Evolutionary conservation across 2,113 vertebrate genomes (phyloP).

Genomic region (Caracal caracal): DNA sequence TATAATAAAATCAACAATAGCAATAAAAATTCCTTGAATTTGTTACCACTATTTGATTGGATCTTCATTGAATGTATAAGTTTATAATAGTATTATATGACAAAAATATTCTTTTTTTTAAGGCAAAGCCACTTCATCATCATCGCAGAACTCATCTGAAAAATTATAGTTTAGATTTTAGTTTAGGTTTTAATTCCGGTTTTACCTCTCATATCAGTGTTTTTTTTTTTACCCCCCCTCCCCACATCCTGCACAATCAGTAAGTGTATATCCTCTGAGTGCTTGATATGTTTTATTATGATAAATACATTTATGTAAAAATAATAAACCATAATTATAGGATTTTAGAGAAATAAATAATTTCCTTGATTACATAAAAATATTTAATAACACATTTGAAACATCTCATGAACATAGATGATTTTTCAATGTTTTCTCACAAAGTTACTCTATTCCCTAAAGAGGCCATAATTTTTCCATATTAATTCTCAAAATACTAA

Average conservation of each 20-base stretch:
- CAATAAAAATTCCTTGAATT: not conserved
- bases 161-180: not conserved
- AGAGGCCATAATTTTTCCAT: constrained; percentile 58
- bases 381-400: constrained; percentile 1
- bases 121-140: not conserved
- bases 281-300: not conserved
- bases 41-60: not conserved
- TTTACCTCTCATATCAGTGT: not conserved
- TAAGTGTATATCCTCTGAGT: not conserved
- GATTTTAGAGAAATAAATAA: not conserved
- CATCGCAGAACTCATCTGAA: not conserved
- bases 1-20: not conserved
- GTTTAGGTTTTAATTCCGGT: not conserved
- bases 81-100: not conserved
- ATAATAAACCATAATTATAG: not conserved
- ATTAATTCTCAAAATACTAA: constrained; percentile 69
- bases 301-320: not conserved
- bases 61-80: not conserved
- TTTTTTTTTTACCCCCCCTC: not conserved
- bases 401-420: not conserved
- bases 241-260: not conserved
- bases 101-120: not conserved
- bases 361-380: not conserved
- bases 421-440: constrained; percentile 34
- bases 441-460: constrained; percentile 62